These are phyloP conservation scores for Clarias macrocephalus DNA, from an alignment of 2,113 vertebrate species.

Conservation along the genomic window DNA sequence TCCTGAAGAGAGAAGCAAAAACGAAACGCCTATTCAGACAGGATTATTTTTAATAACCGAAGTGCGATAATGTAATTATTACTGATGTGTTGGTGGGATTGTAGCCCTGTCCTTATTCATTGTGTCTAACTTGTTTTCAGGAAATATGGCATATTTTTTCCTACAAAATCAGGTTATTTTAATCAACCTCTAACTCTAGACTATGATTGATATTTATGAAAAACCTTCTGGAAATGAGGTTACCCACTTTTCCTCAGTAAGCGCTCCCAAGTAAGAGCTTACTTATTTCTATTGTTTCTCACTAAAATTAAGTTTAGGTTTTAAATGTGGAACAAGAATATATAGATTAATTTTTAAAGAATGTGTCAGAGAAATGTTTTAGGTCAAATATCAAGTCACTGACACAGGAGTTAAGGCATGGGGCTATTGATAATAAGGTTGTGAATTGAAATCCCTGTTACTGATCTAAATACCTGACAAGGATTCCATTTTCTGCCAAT, in stretches of 20 bases:
- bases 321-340: neutral
- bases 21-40: neutral
- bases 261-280: neutral
- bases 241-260: neutral
- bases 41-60: neutral
- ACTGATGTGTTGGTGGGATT: neutral
- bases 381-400: neutral
- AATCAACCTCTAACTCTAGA: neutral
- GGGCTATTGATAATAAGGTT: neutral
- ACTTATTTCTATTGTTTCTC: neutral
- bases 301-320: neutral
- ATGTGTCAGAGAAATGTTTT: neutral
- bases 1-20: neutral
- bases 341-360: neutral
- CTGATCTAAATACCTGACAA: neutral
- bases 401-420: neutral
- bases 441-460: neutral
- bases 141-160: neutral
- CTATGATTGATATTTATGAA: neutral
- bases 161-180: neutral
- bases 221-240: neutral
- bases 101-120: neutral
- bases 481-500: neutral
- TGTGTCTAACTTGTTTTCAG: neutral
- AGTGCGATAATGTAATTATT: neutral